Evolutionary conservation across 2,888 invertebrate species (phyloP), one percentile per base, ranked within the genome.

Genomic region (Eugnorisma glareosa): DNA sequence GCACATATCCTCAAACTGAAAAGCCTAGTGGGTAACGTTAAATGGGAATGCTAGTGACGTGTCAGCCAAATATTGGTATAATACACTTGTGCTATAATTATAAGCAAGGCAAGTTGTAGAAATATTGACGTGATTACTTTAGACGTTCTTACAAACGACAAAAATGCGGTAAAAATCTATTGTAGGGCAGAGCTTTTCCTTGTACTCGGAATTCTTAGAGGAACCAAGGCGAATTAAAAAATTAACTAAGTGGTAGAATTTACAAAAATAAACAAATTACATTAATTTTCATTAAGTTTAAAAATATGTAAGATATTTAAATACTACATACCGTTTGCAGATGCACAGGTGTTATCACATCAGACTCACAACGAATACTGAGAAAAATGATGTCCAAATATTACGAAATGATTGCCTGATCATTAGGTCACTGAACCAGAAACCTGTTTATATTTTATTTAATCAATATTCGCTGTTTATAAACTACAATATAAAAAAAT

Each of bases 361-460:
- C 70, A 64, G 78, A 67, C 35, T 73, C 82, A 73, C 57, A 69
- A 70, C 13, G n/a, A 69, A 66, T 15, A 88, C 88, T 88, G 84
- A 70, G 67, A 81, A 64, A 18, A 18, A 67, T 67, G 2, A 35
- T 37, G 59, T 67, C n/a, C 8, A 63, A 75, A 75, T 75, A 40
- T 61, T 57, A 43, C 28, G 63, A 78, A 83, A 81, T 63, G 45
- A 73, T 77, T 75, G 67, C 57, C 43, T 66, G 37, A 66, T 51
- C 64, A 71, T 51, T 37, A 78, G 85, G 84, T 88, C 86, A 84
- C 5, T 73, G 70, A 69, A 68, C 75, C 48, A 68, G 51, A 48
- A 86, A 88, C 88, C 67, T 28, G 88, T 88, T 86, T 82, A n/a
- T 75, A 74, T 73, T 68, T 45, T 37, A 68, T 57, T 74, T 43